phyloP scores from a whole-genome alignment of 2,888 invertebrate genomes.

The Epirrhoe alternata region DNA sequence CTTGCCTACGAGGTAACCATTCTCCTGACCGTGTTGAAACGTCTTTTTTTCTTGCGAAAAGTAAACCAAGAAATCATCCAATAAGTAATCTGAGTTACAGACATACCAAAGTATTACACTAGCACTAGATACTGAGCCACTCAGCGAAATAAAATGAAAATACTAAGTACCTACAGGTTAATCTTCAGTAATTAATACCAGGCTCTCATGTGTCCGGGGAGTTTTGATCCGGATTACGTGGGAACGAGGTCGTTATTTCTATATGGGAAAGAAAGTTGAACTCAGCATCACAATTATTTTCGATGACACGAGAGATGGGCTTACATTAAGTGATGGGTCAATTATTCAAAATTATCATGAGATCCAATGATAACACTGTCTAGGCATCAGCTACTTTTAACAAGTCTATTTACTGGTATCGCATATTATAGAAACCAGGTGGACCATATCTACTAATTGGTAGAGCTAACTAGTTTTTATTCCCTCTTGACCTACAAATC shows the following conservation, averaged over 20 bases:
- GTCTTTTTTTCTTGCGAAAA: too few species aligned
- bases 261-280: neutral
- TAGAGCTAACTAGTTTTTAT: neutral
- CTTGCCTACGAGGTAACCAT: neutral
- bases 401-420: neutral
- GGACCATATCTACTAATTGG: neutral
- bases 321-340: neutral
- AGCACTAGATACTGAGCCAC: neutral
- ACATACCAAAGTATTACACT: neutral
- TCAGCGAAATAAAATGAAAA: neutral
- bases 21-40: neutral
- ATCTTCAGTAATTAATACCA: slow-evolving; percentile 5
- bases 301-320: neutral
- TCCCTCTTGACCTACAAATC: neutral
- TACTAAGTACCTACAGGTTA: neutral
- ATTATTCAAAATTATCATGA: neutral
- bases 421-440: neutral
- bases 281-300: neutral
- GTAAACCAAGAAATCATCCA: neutral
- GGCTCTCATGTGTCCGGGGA: neutral
- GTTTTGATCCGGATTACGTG: slow-evolving; percentile 6
- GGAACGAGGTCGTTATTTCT: neutral
- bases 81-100: neutral
- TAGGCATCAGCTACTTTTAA: neutral
- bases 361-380: neutral